A percentile compares a stretch with the other conserved stretches of the same genome.
These are phyloP conservation scores for Venustoraphidia nigricollis DNA, from an alignment of 2,888 invertebrate species.

Conservation along the genomic window DNA sequence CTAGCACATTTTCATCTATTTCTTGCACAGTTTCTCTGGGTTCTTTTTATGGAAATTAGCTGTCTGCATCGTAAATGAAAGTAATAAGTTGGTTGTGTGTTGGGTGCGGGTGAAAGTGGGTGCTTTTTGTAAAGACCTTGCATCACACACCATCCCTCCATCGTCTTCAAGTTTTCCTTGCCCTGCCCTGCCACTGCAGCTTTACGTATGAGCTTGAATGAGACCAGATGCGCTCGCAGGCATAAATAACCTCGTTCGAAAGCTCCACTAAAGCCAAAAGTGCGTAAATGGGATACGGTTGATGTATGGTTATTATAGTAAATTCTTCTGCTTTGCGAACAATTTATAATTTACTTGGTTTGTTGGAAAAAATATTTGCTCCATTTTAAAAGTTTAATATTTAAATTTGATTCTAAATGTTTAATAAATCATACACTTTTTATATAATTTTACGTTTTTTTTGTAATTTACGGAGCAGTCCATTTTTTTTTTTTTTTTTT, in stretches of 20 bases:
- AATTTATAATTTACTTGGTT: too few species aligned
- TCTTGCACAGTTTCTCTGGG: slow-evolving; percentile 7
- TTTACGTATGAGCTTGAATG: slow-evolving; percentile 1
- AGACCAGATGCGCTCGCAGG: slow-evolving; percentile 9
- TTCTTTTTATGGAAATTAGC: slow-evolving; percentile 17
- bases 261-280: slow-evolving; percentile 6
- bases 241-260: slow-evolving; percentile 5
- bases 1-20: slow-evolving; percentile 6
- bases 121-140: neutral
- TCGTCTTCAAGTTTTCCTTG: too few species aligned
- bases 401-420: too few species aligned
- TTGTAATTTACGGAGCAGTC: too few species aligned
- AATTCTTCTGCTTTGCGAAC: neutral
- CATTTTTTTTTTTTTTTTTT: too few species aligned
- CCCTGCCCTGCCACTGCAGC: too few species aligned
- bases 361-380: too few species aligned
- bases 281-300: slow-evolving; percentile 6
- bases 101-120: slow-evolving; percentile 3
- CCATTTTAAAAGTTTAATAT: too few species aligned
- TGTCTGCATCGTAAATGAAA: slow-evolving; percentile 18
- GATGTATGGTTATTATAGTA: slow-evolving; percentile 6
- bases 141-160: neutral
- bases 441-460: too few species aligned
- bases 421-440: too few species aligned
- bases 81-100: slow-evolving; percentile 14